phyloP scores from a whole-genome alignment of 2,888 invertebrate species.

The Rhagonycha fulva region DNA sequence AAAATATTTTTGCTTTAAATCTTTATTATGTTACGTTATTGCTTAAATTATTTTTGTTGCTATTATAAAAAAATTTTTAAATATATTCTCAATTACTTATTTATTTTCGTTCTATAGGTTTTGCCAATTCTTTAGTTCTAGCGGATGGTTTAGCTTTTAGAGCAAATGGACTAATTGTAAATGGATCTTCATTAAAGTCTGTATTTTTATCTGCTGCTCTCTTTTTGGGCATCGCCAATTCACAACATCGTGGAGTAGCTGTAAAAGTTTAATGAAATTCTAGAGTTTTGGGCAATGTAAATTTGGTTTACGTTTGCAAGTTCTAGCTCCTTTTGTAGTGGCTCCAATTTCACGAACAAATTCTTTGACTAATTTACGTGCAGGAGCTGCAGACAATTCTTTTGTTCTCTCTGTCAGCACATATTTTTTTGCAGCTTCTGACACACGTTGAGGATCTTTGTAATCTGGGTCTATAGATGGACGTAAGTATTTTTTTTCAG shows the following conservation, averaged over 20 bases:
- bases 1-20: neutral
- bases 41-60: neutral
- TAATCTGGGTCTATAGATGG: neutral
- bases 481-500: neutral
- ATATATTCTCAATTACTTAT: neutral
- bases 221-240: neutral
- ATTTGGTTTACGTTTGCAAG: neutral
- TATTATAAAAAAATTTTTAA: neutral
- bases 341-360: neutral
- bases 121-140: neutral
- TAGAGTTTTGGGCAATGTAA: neutral
- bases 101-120: neutral
- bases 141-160: neutral
- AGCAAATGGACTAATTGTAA: neutral
- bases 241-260: neutral
- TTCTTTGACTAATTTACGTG: neutral
- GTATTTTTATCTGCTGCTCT: neutral
- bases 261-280: neutral
- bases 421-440: neutral
- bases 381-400: neutral
- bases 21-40: neutral
- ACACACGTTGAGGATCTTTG: neutral
- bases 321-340: neutral
- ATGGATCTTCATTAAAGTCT: neutral
- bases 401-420: neutral